Base-by-base conservation (phyloP, 2,797 vertebrate genomes). In the Typhlichthys subterraneus region DNA sequence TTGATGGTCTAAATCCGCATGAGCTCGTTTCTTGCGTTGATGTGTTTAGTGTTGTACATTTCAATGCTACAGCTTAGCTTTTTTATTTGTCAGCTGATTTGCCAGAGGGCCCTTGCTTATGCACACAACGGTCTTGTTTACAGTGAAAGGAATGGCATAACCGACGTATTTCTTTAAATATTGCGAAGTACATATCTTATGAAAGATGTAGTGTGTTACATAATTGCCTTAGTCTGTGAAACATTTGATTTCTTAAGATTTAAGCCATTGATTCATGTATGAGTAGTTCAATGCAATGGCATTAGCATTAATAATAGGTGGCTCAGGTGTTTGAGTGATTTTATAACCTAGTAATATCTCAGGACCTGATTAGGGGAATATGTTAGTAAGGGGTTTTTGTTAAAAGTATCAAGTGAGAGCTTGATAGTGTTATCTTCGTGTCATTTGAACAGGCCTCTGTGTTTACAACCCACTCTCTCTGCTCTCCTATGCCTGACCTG, bases 401-500 rank as follows among this genome's bases (percentile, higher is more conserved):
- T 69, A 74, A 54, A 62, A 70, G 81, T 58, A 79, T 61, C 83
- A 63, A 86, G 55, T 29, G 49, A 17, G 67, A 45, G 67, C 86
- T 87, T 75, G 82, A 81, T 82, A 81, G 85, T 85, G 76, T 2
- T 15, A 23, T 65, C 50, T 48, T 50, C 53, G 62, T 59, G 58
- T 71, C 47, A 76, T 49, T 78, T 47, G 45, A 88, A 87, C 83
- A 87, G 78, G 74, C 63, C 69, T 61, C 69, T 80, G 81, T 89
- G 87, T 90, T 84, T 84, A 76, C 86, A 88, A 89, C 85, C 85
- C 90, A 89, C 88, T 87, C 85, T 81, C 57, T 4, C 23, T 58
- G 57, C 79, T 89, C 80, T 88, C 87, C 85, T 85, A 89, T 90
- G 89, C 88, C 88, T 91, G 88, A 91, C 90, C 90, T 89, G 88